Evolutionary conservation across 2,113 vertebrate species (phyloP).

Genomic region (Puffinus mauretanicus): DNA sequence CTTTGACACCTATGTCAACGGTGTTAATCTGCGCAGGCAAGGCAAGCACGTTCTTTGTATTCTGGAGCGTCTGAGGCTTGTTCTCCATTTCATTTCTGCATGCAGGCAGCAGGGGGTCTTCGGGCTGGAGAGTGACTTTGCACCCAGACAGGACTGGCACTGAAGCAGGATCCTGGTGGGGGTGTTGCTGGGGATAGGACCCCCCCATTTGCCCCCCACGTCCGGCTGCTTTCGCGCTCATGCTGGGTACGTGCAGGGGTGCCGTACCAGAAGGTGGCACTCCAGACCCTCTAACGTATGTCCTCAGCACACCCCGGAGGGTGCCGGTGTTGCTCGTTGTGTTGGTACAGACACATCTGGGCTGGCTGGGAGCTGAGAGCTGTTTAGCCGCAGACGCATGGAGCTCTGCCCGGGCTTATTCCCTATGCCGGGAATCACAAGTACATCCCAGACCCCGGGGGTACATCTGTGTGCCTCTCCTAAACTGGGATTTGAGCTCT

Average conservation of each 20-base stretch:
- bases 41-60: background rate
- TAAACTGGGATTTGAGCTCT: background rate
- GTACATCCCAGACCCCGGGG: fast-evolving
- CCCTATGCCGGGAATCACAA: fast-evolving
- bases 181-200: background rate
- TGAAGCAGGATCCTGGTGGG: background rate
- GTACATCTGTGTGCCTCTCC: background rate
- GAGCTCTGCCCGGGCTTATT: background rate
- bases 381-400: fast-evolving
- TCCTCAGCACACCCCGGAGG: background rate
- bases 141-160: fast-evolving
- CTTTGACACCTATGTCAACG: background rate
- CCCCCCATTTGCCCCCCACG: fast-evolving
- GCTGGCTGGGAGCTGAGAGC: background rate
- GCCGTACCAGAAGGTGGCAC: slow-evolving; percentile 33
- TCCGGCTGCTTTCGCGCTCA: fast-evolving
- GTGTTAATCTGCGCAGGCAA: background rate
- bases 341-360: background rate
- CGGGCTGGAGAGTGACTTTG: background rate
- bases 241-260: background rate
- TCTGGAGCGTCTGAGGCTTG: background rate
- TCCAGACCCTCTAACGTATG: background rate
- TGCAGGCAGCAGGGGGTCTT: fast-evolving
- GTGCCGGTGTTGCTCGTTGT: fast-evolving
- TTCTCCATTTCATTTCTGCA: background rate